Percentiles rank a stretch among this genome's conserved stretches.
phyloP scores from a whole-genome alignment of 2,888 invertebrate species.

The Lordiphosa andalusiaca region DNA sequence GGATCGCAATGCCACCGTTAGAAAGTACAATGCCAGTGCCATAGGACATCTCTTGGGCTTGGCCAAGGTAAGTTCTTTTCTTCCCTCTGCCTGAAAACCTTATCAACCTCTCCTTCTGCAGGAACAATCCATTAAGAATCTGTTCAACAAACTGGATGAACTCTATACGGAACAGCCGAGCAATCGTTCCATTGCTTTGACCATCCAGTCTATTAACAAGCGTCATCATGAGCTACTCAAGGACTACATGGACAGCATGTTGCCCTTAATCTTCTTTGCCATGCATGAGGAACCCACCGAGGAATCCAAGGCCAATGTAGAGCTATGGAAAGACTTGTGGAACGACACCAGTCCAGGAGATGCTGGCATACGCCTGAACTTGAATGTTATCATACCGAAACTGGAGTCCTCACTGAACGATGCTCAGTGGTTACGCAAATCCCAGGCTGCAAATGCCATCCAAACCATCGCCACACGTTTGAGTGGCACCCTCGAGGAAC shows the following conservation, averaged over 20 bases:
- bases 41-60: constrained; percentile 91
- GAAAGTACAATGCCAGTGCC: constrained; percentile 91
- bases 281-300: constrained; percentile 91
- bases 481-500: constrained; percentile 84
- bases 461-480: constrained; percentile 89
- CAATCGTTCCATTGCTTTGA: constrained; percentile 87
- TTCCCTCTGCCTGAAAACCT: neutral
- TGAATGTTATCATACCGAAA: constrained; percentile 86
- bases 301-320: constrained; percentile 83
- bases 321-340: constrained; percentile 94
- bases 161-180: constrained; percentile 87
- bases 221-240: constrained; percentile 91
- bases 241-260: constrained; percentile 86
- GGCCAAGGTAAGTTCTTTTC: constrained; percentile 84
- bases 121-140: constrained; percentile 83
- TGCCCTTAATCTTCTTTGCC: constrained; percentile 93
- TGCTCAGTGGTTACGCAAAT: constrained; percentile 93
- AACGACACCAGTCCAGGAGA: constrained; percentile 94
- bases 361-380: constrained; percentile 88
- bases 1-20: constrained; percentile 90
- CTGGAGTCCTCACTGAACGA: constrained; percentile 88
- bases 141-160: constrained; percentile 82
- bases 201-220: constrained; percentile 89
- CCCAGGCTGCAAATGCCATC: constrained; percentile 91
- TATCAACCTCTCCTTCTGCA: constrained; percentile 23